Conservation (phyloP, 2,888 invertebrate genomes). For the Tinea pellionella region DNA sequence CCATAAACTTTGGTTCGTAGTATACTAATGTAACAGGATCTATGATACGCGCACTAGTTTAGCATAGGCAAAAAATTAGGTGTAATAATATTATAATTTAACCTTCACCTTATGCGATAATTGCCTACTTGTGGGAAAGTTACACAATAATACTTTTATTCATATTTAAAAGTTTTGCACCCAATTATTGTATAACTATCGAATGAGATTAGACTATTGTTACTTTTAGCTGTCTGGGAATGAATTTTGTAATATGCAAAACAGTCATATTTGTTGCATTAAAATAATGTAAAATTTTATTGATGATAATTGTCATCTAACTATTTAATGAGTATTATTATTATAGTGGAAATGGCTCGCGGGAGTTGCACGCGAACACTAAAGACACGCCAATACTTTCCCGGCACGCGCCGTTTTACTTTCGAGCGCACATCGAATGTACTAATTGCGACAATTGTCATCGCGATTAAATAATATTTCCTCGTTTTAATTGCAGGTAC, state of each 20-base stretch:
- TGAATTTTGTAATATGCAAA: background rate
- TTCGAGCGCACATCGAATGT: conserved; percentile 57
- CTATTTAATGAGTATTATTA: conserved; percentile 7
- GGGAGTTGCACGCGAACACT: conserved; percentile 31
- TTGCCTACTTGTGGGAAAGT: conserved; percentile 23
- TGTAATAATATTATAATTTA: background rate
- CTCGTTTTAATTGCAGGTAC: conserved; percentile 31
- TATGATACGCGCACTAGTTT: too few relatives aligned
- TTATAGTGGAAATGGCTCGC: background rate
- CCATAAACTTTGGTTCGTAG: too few relatives aligned
- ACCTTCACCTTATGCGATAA: conserved; percentile 11
- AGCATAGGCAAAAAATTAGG: too few relatives aligned
- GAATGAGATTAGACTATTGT: conserved; percentile 23
- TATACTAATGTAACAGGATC: too few relatives aligned
- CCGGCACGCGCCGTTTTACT: conserved; percentile 53
- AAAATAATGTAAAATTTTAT: background rate
- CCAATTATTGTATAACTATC: conserved; percentile 27
- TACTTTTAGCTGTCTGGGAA: conserved; percentile 9
- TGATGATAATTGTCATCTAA: conserved; percentile 5
- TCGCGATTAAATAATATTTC: conserved; percentile 11
- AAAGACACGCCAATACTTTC: conserved; percentile 43
- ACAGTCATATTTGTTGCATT: background rate
- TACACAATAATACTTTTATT: conserved; percentile 21
- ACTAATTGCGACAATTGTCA: background rate
- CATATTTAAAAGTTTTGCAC: conserved; percentile 22